phyloP scores from a whole-genome alignment of 2,797 vertebrate species.

The Pseudotriccus pelzelni region DNA sequence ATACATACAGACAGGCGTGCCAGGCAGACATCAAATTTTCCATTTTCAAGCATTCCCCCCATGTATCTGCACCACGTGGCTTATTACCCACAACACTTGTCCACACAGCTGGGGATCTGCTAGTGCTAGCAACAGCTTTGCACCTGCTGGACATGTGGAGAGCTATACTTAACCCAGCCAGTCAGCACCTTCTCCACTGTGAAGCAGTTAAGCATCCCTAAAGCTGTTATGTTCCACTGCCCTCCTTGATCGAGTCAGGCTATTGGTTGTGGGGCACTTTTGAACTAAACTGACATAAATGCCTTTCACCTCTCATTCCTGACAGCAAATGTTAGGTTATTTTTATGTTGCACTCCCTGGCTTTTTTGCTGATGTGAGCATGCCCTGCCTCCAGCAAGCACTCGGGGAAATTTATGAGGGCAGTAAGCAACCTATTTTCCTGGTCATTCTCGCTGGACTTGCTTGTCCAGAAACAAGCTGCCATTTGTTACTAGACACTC shows the following conservation, averaged over 20 bases:
- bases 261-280: background rate
- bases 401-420: background rate
- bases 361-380: background rate
- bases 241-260: background rate
- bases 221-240: background rate
- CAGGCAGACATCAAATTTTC: slow-evolving; percentile 7
- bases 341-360: background rate
- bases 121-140: slow-evolving; percentile 46
- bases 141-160: slow-evolving; percentile 50
- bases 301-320: slow-evolving; percentile 19
- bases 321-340: slow-evolving; percentile 28
- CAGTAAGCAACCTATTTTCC: background rate
- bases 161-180: slow-evolving; percentile 60
- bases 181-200: background rate
- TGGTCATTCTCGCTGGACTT: background rate
- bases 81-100: slow-evolving; percentile 48
- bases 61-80: background rate
- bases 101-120: slow-evolving; percentile 42
- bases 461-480: background rate
- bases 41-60: background rate
- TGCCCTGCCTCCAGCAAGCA: background rate
- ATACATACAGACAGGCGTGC: background rate
- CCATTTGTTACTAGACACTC: background rate
- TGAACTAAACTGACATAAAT: background rate
- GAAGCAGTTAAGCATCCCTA: background rate